phyloP scores from a whole-genome alignment of 2,113 vertebrate species.

The Gambusia holbrooki region DNA sequence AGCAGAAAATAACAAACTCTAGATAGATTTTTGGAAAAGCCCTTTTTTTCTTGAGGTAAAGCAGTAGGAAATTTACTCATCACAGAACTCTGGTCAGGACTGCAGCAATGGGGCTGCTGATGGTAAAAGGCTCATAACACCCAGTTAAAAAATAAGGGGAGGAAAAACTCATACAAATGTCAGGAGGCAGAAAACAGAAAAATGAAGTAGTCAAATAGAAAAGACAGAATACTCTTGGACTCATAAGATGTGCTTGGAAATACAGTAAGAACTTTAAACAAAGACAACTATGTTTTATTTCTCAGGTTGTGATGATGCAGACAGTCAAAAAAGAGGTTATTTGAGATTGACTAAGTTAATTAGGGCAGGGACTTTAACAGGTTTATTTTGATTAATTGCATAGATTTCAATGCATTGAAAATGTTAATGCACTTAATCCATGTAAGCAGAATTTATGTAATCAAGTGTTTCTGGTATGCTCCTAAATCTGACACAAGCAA shows the following conservation, averaged over 20 bases:
- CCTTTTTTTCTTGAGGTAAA: slow-evolving; percentile 51
- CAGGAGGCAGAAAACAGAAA: slow-evolving; percentile 11
- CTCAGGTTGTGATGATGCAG: too few relatives aligned
- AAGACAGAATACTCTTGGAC: slow-evolving; percentile 32
- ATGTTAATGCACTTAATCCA: too few relatives aligned
- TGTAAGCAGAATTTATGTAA: too few relatives aligned
- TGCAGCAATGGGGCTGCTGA: slow-evolving; percentile 9
- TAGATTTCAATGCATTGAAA: too few relatives aligned
- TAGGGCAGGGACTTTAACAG: too few relatives aligned
- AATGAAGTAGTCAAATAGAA: slow-evolving; percentile 20
- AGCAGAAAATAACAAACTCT: slow-evolving; percentile 52
- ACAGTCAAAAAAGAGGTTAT: slow-evolving; percentile 1
- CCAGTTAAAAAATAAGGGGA: too few relatives aligned
- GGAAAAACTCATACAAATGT: slow-evolving; percentile 4
- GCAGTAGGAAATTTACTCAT: slow-evolving; percentile 38
- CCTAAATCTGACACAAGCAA: too few relatives aligned
- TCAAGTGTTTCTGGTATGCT: too few relatives aligned
- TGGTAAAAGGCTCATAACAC: background rate
- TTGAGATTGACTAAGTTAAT: background rate
- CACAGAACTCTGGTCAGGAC: slow-evolving; percentile 34
- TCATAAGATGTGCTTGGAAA: background rate
- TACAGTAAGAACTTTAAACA: slow-evolving; percentile 4
- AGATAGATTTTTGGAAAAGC: slow-evolving; percentile 31
- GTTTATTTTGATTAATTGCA: too few relatives aligned
- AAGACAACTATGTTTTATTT: background rate